Percentiles rank a stretch among this genome's conserved stretches.
phyloP scores from a whole-genome alignment of 2,113 vertebrate genomes.

The Archocentrus centrarchus region DNA sequence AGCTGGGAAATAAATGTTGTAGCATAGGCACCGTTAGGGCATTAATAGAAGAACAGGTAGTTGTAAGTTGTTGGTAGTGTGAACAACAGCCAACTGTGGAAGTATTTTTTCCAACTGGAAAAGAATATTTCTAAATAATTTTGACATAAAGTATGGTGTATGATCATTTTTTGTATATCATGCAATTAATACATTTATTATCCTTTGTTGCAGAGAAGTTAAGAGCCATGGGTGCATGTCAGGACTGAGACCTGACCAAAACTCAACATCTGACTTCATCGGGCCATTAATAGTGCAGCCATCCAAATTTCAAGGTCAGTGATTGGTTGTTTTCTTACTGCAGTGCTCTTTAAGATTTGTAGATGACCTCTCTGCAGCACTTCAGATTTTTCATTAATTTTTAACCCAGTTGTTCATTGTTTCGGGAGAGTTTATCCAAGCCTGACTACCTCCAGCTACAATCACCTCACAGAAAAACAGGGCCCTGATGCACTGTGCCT shows the following conservation, averaged over 20 bases:
- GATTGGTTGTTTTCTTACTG: not conserved
- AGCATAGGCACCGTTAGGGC: not conserved
- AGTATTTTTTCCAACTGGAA: not conserved
- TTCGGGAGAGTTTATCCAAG: constrained; percentile 14
- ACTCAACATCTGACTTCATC: not conserved
- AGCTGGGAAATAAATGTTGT: not conserved
- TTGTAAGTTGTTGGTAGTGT: not conserved
- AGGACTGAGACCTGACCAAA: not conserved
- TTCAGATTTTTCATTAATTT: constrained; percentile 28
- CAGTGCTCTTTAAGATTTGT: not conserved
- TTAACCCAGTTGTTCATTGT: constrained; percentile 21
- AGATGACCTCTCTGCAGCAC: constrained; percentile 1
- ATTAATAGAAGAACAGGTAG: fast-evolving
- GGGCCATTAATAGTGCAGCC: not conserved
- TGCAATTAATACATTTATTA: not conserved
- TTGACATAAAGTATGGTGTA: not conserved
- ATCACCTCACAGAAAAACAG: not conserved
- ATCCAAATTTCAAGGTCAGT: not conserved
- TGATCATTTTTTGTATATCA: not conserved
- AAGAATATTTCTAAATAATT: not conserved
- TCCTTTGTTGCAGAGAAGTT: not conserved
- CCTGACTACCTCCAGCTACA: constrained; percentile 21
- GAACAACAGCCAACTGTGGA: not conserved
- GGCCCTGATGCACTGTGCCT: fast-evolving
- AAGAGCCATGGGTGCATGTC: fast-evolving